Evolutionary conservation across 1,140 invertebrate genomes (phyloP).

Genomic region (Papilio xuthus): DNA sequence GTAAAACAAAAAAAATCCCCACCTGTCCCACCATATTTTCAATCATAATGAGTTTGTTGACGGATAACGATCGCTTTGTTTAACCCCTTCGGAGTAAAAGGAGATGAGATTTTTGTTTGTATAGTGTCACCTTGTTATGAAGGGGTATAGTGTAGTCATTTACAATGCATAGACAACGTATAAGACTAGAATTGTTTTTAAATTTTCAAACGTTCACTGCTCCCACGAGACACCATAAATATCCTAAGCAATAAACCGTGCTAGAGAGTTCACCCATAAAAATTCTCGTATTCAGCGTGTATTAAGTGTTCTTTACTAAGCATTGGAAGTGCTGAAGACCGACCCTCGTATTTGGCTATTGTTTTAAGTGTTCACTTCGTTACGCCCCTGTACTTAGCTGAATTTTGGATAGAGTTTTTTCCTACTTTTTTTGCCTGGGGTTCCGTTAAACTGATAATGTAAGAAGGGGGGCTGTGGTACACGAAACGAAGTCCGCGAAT

Average conservation of each 20-base stretch:
- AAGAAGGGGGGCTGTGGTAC: slow-evolving; percentile 54
- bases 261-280: slow-evolving; percentile 66
- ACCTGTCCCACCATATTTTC: slow-evolving; percentile 17
- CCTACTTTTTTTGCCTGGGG: slow-evolving; percentile 63
- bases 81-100: neutral
- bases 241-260: slow-evolving; percentile 65
- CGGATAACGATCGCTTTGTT: slow-evolving; percentile 9
- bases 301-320: slow-evolving; percentile 74
- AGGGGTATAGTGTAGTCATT: neutral
- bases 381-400: slow-evolving; percentile 71
- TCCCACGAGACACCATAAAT: slow-evolving; percentile 67
- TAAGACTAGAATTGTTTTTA: slow-evolving; percentile 55
- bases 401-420: slow-evolving; percentile 69
- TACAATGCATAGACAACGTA: slow-evolving; percentile 13
- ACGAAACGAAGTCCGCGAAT: slow-evolving; percentile 60
- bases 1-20: slow-evolving; percentile 13
- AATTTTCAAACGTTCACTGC: slow-evolving; percentile 62
- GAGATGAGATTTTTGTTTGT: slow-evolving; percentile 13
- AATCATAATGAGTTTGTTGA: slow-evolving; percentile 33
- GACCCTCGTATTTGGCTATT: slow-evolving; percentile 77
- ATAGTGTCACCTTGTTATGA: slow-evolving; percentile 4
- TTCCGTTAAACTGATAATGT: slow-evolving; percentile 76
- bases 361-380: slow-evolving; percentile 80
- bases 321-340: slow-evolving; percentile 63
- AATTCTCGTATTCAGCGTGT: slow-evolving; percentile 77